Base-by-base conservation (phyloP, 2,888 invertebrate species). In the Heliconius charithonia region DNA sequence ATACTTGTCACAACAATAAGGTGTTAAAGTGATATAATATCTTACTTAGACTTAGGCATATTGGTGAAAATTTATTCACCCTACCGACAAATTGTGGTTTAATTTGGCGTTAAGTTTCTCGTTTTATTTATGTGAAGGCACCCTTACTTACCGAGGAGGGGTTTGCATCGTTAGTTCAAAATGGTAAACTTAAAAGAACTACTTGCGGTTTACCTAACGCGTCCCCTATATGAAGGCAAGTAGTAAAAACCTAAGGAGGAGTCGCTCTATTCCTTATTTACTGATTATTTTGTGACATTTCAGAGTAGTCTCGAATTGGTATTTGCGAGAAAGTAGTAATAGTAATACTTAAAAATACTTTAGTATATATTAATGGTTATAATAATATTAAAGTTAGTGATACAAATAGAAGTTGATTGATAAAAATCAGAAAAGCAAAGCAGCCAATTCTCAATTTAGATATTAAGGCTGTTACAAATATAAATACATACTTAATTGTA, bases 1-100 rank as follows among this genome's bases (percentile, higher is more conserved):
- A 67, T 59, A 56, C 51, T 37, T 29, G 32, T 59, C 25, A 29
- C 37, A 59, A 16, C 75, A 66, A 71, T 65, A 73, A 41, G 77
- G 37, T 62, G 37, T 37, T 37, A 72, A 62, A 72, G 12, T 76
- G 74, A 63, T 84, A 91, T 90, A 82, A 85, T 88, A 87, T 86
- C 79, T 78, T 82, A 86, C 84, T 90, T 86, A 88, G 80, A 80
- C 81, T 83, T 82, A 83, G 86, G 88, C 88, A 89, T 90, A 90
- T 91, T 88, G 90, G 84, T 82, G 83, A 72, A 89, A 92, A 91
- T 91, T 90, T 92, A 92, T 93, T 90, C 92, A 92, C 93, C 92
- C 92, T 87, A 86, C 83, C 83, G 81, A 82, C 88, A 89, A 90
- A 92, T 89, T 88, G 90, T 88, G 90, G 89, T 92, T 92, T 92